Base-by-base conservation (phyloP, 2,888 invertebrate genomes). In the Lymantria dispar region DNA sequence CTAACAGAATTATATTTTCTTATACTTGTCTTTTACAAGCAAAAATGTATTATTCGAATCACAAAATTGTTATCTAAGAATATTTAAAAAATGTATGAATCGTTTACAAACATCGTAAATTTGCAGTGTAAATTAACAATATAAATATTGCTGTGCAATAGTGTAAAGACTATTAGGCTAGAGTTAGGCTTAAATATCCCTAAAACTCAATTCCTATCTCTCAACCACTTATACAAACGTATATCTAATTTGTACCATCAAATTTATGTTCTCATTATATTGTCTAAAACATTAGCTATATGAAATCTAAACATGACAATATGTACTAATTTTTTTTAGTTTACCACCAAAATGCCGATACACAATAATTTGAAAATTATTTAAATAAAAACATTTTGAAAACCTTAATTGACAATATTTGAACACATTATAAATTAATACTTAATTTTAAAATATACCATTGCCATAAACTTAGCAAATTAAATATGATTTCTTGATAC, bases 181-280 rank as follows among this genome's bases (percentile, higher is more conserved):
- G 59, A 72, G 60, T 64, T 66, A 68, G 64, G 2, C 56, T 56
- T 61, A 50, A 55, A 64, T 51, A 48, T 49, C 57, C 52, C 48
- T 56, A 54, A 54, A 61, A 54, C 60, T 59, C 49, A 65, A 64
- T 62, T 56, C 61, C 60, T 54, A 62, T 51, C 55, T 62, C 67
- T 43, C 70, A 64, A 63, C 60, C 57, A 53, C 8, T n/a, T n/a
- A 61, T 51, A 54, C 61, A 39, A 66, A 54, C 65, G 58, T 64
- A 76, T 57, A 74, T 71, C 83, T 87, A 89, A 81, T 90, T 90
- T 90, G 89, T 89, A 90, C 89, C 83, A 76, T 81, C 74, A 72
- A 76, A 78, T 79, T 74, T 74, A 76, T 69, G 64, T 70, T 61
- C 68, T 61, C 22, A 51, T 62, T 65, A 73, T 82, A 87, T 86